Base-by-base conservation (phyloP, 2,797 vertebrate genomes). In the Momotus momota region DNA sequence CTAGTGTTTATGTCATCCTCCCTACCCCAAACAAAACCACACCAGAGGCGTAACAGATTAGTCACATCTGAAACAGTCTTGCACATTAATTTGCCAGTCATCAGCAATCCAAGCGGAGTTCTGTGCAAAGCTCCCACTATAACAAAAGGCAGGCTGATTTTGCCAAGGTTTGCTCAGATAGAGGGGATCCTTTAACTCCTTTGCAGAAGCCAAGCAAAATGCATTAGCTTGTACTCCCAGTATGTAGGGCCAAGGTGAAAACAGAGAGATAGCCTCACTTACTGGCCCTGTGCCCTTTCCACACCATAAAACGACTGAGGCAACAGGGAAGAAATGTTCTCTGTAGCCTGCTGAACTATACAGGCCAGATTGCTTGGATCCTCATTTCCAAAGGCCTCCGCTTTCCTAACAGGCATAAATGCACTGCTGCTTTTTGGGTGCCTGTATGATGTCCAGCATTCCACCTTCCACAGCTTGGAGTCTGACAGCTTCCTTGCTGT, bases 191-290 rank as follows among this genome's bases (percentile, higher is more conserved):
- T 89, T 75, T 45, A 92, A 86, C 38, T 87, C 55, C 74, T 90
- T 81, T 55, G 45, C 82, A 84, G 51, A 25, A 90, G 90, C 86
- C 95, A 95, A 97, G 66, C 19, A 96, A 95, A 95, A 95, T 72
- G 82, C 79, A 90, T 92, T 86, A 95, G 65, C 26, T 78, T 89
- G 71, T 62, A 45, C 51, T 79, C 43, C 40, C 45, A 90, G 46
- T 62, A 70, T 16, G 35, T 5, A 70, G 64, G 83, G 78, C 64
- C 51, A 75, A 69, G 40, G 43, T 16, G 29, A 92, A 91, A 95
- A 66, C 38, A 84, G 29, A 16, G 46, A 14, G 20, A 40, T 55
- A 81, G 43, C 48, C 43, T 91, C 54, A 52, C 11, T 65, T 48
- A 38, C 10, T 92, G 93, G 89, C 85, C 55, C 67, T 48, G 13